Evolutionary conservation across 2,888 invertebrate genomes (phyloP).

Genomic region (Melieria omissa): DNA sequence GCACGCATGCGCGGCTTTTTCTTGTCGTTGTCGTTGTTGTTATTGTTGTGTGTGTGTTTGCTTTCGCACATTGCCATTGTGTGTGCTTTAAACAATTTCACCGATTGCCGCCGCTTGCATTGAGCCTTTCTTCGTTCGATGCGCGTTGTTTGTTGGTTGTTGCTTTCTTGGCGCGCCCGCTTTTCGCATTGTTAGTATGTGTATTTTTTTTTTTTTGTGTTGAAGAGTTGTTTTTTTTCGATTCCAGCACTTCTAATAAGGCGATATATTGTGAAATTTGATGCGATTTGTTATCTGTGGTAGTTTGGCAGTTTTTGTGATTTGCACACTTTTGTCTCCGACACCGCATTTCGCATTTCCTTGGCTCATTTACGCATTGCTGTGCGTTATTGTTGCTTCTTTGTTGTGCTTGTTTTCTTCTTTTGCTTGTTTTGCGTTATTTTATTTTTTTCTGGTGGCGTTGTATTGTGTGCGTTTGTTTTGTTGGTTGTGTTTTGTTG

Average conservation of each 20-base stretch:
- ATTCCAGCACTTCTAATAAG: background rate
- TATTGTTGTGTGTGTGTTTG: conserved; percentile 10
- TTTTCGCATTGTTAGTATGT: background rate
- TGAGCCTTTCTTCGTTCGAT: conserved; percentile 12
- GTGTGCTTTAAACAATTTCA: no score
- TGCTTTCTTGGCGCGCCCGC: background rate
- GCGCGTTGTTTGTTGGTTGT: conserved; percentile 19
- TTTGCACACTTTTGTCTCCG: background rate
- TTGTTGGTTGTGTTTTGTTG: conserved; percentile 2
- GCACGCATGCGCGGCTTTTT: conserved; percentile 1
- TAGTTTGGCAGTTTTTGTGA: conserved; percentile 6
- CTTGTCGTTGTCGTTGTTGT: conserved; percentile 16
- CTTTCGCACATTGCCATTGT: background rate
- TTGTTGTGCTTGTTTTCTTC: background rate
- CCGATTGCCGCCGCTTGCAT: background rate
- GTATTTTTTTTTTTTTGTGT: conserved; percentile 17
- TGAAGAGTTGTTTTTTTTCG: conserved; percentile 4
- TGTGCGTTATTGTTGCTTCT: background rate
- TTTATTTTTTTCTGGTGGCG: background rate
- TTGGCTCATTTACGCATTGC: background rate
- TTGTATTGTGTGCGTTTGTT: conserved; percentile 4
- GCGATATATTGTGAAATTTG: conserved; percentile 35
- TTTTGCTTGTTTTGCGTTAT: background rate
- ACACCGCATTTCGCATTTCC: conserved; percentile 14
- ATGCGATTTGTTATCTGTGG: conserved; percentile 34